phyloP scores from a whole-genome alignment of 2,888 invertebrate genomes.

The Rotaria socialis region DNA sequence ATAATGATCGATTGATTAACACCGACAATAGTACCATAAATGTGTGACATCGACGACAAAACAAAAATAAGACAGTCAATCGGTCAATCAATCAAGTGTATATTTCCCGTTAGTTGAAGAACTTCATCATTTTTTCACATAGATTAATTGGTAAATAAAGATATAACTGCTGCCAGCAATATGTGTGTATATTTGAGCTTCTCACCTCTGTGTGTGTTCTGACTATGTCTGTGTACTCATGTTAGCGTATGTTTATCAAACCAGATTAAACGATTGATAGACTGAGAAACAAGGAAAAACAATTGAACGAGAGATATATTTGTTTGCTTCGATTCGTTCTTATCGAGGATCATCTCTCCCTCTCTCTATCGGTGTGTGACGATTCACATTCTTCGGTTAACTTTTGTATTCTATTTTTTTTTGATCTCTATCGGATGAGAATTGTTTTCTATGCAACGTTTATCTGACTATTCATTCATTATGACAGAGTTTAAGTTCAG shows the following conservation, averaged over 20 bases:
- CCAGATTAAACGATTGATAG: background rate
- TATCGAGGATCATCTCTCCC: background rate
- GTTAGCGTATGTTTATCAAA: background rate
- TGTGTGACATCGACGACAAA: background rate
- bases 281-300: background rate
- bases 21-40: background rate
- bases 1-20: constrained; percentile 23
- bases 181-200: background rate
- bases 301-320: background rate
- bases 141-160: background rate
- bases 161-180: background rate
- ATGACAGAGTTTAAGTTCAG: background rate
- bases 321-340: constrained; percentile 10
- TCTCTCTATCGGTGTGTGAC: background rate
- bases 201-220: constrained; percentile 4
- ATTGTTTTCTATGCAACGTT: background rate
- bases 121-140: background rate
- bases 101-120: background rate
- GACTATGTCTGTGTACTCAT: background rate
- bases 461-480: background rate
- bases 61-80: background rate
- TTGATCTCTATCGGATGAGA: constrained; percentile 23
- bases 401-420: background rate
- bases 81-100: constrained; percentile 18
- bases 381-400: background rate